Conservation (phyloP, 2,888 invertebrate genomes). For the Apotomis betuletana region DNA sequence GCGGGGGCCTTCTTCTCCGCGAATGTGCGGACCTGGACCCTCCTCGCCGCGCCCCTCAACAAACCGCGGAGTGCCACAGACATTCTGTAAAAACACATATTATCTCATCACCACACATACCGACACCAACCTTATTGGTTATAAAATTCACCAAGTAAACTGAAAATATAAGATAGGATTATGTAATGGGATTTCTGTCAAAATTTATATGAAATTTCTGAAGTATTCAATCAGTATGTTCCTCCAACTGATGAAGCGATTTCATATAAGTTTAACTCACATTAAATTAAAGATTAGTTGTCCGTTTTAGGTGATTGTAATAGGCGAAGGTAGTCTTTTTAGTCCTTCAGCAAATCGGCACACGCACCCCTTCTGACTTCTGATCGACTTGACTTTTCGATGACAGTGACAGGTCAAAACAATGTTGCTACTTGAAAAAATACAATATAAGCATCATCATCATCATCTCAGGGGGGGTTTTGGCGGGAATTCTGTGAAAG, state of each 20-base stretch:
- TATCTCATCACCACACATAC: constrained; percentile 31
- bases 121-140: constrained; percentile 47
- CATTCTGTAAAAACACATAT: constrained; percentile 67
- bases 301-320: constrained; percentile 19
- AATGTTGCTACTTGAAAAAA: constrained; percentile 11
- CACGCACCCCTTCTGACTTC: constrained; percentile 23
- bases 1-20: constrained; percentile 85
- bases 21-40: constrained; percentile 85
- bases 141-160: constrained; percentile 21
- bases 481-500: too few species aligned
- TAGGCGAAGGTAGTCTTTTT: constrained; percentile 26
- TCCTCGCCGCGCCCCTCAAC: constrained; percentile 70
- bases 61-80: constrained; percentile 80
- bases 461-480: too few species aligned
- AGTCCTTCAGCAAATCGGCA: constrained; percentile 34
- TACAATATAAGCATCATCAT: not conserved
- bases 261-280: constrained; percentile 12
- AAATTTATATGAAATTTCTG: constrained; percentile 16
- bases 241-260: not conserved
- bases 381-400: constrained; percentile 39
- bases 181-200: constrained; percentile 40
- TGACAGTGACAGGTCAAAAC: constrained; percentile 18
- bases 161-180: constrained; percentile 23
- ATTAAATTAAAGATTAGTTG: constrained; percentile 26
- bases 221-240: not conserved